Evolutionary conservation across 2,888 invertebrate genomes (phyloP).

Genomic region (Phytoseiulus persimilis): DNA sequence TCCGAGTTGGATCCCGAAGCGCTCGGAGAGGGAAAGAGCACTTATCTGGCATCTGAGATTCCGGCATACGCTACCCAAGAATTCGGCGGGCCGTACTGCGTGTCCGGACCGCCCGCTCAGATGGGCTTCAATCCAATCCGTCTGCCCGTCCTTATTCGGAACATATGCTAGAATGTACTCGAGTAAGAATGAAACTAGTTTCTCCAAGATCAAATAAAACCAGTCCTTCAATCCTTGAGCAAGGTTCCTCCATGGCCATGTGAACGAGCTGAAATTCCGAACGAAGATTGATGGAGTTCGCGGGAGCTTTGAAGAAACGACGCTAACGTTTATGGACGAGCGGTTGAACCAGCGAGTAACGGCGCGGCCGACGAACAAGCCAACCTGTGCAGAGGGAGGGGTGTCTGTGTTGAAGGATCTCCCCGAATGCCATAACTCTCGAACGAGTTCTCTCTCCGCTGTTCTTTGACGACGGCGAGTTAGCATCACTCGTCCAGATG

Average conservation of each 20-base stretch:
- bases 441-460: neutral
- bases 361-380: neutral
- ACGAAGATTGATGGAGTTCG: neutral
- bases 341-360: neutral
- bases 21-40: too few relatives aligned
- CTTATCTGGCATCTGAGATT: too few relatives aligned
- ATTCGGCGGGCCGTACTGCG: too few relatives aligned
- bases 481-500: neutral
- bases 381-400: neutral
- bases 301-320: neutral
- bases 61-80: too few relatives aligned
- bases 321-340: constrained; percentile 5
- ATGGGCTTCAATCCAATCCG: too few relatives aligned
- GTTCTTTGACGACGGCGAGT: neutral
- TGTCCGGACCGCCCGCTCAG: too few relatives aligned
- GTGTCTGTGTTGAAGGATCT: neutral
- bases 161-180: too few relatives aligned
- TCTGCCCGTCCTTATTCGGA: too few relatives aligned
- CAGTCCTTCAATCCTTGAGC: neutral
- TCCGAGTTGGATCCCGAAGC: too few relatives aligned
- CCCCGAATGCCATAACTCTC: neutral
- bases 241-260: neutral
- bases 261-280: neutral
- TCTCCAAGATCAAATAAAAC: neutral
- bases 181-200: too few relatives aligned